Evolutionary conservation across 1,140 invertebrate species (phyloP), one percentile per base, ranked within the genome.

Genomic region (Lasioglossum baleicum): DNA sequence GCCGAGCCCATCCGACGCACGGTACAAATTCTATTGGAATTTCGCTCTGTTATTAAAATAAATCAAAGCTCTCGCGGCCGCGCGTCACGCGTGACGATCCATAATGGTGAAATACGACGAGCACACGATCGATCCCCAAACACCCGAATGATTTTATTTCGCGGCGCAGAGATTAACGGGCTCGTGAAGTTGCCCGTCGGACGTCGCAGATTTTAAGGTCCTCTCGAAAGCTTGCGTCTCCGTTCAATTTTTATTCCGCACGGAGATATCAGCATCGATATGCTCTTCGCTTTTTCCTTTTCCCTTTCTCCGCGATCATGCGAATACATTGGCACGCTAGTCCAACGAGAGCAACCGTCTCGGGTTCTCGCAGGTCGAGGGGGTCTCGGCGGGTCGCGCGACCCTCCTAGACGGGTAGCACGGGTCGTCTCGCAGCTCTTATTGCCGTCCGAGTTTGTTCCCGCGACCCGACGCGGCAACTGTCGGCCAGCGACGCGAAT

Each of bases 81-180:
- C 48, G 44, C 60, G 74, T 81, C 80, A 76, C 53, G 70, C 26
- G 20, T 80, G 71, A 83, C 77, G 67, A 53, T 63, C 75, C 56
- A 63, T 78, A 64, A 84, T 72, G 72, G 63, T 84, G 84, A 86
- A 86, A 86, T 86, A 86, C 40, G 76, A 70, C 58, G 75, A 73
- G 66, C 70, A 42, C 53, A 80, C 74, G 61, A 82, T 82, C 70
- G 75, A 82, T 82, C 61, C 61, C 65, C n/a, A 20, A 35, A 69
- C 63, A 64, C 35, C 51, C 60, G 51, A 72, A 76, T 72, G 60
- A 77, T 71, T 76, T 76, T 70, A 72, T 67, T 71, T 70, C 35
- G 72, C 60, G 72, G 20, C 7, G 11, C 44, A 35, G 44, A 53
- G 51, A 71, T 58, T 77, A 76, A 76, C 80, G 48, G 31, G 40